Evolutionary conservation across 2,888 invertebrate genomes (phyloP).

Genomic region (Melolontha melolontha): DNA sequence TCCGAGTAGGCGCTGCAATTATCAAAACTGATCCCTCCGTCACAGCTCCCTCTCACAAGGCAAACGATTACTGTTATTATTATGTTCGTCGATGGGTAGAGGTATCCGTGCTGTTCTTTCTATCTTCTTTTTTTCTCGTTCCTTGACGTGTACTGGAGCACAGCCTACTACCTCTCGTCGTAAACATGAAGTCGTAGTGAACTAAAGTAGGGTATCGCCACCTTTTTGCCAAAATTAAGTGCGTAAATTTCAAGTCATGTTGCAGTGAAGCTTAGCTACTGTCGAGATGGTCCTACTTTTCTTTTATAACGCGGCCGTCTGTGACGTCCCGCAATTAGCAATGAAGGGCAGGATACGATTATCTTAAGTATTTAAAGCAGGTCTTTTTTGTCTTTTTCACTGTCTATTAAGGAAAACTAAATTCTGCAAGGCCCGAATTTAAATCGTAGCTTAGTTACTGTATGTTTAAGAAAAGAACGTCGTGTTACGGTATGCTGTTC

Average conservation of each 20-base stretch:
- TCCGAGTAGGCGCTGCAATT: constrained; percentile 51
- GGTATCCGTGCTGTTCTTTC: constrained; percentile 14
- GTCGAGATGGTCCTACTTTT: constrained; percentile 23
- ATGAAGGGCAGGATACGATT: constrained; percentile 20
- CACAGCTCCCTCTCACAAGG: constrained; percentile 44
- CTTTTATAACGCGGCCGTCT: constrained; percentile 31
- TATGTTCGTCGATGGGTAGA: constrained; percentile 42
- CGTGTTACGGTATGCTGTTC: not conserved
- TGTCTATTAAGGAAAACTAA: constrained; percentile 4
- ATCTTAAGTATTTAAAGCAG: constrained; percentile 15
- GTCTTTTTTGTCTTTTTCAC: not conserved
- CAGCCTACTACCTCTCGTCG: not conserved
- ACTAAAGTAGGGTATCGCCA: constrained; percentile 21
- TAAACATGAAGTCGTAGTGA: constrained; percentile 19
- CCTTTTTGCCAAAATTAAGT: constrained; percentile 31
- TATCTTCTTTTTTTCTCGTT: constrained; percentile 18
- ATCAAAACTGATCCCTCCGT: constrained; percentile 50
- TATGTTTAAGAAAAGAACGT: not conserved
- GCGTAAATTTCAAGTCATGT: constrained; percentile 22
- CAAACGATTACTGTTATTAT: constrained; percentile 52
- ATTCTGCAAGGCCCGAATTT: constrained; percentile 10
- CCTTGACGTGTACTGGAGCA: too few relatives aligned
- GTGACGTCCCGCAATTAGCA: constrained; percentile 31
- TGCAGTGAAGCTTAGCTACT: constrained; percentile 5
- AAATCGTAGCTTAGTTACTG: constrained; percentile 5